Evolutionary conservation across 2,888 invertebrate species (phyloP), one percentile per base, ranked within the genome.

Genomic region (Minunthozetes semirufus): DNA sequence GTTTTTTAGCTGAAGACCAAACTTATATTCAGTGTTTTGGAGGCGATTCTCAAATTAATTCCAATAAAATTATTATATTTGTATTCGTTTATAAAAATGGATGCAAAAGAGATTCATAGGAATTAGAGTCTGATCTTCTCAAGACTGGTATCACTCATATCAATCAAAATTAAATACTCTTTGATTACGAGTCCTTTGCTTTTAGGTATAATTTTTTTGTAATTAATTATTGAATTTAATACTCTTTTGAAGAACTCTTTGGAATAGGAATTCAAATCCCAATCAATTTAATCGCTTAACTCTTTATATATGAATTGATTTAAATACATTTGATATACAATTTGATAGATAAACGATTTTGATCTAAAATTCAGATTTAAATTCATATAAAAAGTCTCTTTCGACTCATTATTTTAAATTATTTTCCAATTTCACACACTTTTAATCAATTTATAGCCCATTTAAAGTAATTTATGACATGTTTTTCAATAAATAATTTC

Each of bases 381-480:
- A 8, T 17, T 19, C 53, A 53, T 8, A 56, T 11, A 15, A n/a
- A 25, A 59, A 27, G 42, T 17, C 9, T 22, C 8, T 56, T 9
- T 42, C 42, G 5, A 42, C 11, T 42, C 42, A 50, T 19, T 50
- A 50, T 27, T 59, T 27, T 15, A 13, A 27, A 59, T 15, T 59
- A 25, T 22, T 15, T 6, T 22, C 27, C 1, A 25, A 22, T 29
- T 59, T 59, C 13, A 15, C 59, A 59, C 59, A 59, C 59, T 59
- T 59, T 59, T 59, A 27, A 59, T 59, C 59, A 59, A 59, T 59
- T 59, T 25, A 59, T 59, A 13, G 25, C 56, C 17, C n/a, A 50
- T 50, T 50, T 19, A n/a, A n/a, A 5, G 50, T 19, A 17, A 50
- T 50, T 50, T 50, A n/a, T 19, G 1, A 13, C 42, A 42, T 42